Evolutionary conservation across 2,888 invertebrate species (phyloP).

Genomic region (Caenorhabditis sp.): DNA sequence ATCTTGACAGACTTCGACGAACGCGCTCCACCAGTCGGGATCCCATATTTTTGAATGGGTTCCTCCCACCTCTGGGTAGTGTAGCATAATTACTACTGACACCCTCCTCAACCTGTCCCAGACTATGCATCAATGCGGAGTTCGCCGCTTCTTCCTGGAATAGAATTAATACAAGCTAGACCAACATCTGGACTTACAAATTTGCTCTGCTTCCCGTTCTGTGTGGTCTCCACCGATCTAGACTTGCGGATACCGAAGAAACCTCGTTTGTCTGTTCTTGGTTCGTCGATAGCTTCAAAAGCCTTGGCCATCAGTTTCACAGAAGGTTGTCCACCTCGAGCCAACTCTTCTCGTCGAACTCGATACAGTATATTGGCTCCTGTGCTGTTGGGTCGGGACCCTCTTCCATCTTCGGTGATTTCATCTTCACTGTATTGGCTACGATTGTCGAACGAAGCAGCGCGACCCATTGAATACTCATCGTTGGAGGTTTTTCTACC

Average conservation of each 20-base stretch:
- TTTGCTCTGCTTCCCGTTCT: conserved; percentile 64
- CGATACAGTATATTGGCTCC: conserved; percentile 82
- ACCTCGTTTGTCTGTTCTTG: conserved; percentile 70
- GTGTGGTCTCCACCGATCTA: conserved; percentile 79
- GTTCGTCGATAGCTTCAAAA: conserved; percentile 80
- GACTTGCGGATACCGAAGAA: conserved; percentile 82
- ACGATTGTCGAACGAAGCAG: conserved; percentile 64
- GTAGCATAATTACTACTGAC: conserved; percentile 70
- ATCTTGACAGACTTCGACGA: conserved; percentile 75
- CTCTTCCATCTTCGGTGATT: conserved; percentile 43
- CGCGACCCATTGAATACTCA: conserved; percentile 61
- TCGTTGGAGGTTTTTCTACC: conserved; percentile 62
- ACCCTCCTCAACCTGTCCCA: conserved; percentile 70
- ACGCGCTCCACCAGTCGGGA: conserved; percentile 80
- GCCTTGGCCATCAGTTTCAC: conserved; percentile 80
- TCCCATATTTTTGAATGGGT: conserved; percentile 80
- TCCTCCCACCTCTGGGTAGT: conserved; percentile 73
- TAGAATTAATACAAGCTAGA: too few relatives aligned
- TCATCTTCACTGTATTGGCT: conserved; percentile 66
- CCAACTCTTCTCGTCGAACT: conserved; percentile 81
- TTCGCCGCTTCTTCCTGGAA: conserved; percentile 64
- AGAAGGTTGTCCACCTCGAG: conserved; percentile 81
- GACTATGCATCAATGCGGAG: conserved; percentile 66
- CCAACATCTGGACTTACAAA: conserved; percentile 44
- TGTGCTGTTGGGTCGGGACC: conserved; percentile 53